Conservation (phyloP, 2,888 invertebrate genomes). For the Caenorhabditis macrosperma region DNA sequence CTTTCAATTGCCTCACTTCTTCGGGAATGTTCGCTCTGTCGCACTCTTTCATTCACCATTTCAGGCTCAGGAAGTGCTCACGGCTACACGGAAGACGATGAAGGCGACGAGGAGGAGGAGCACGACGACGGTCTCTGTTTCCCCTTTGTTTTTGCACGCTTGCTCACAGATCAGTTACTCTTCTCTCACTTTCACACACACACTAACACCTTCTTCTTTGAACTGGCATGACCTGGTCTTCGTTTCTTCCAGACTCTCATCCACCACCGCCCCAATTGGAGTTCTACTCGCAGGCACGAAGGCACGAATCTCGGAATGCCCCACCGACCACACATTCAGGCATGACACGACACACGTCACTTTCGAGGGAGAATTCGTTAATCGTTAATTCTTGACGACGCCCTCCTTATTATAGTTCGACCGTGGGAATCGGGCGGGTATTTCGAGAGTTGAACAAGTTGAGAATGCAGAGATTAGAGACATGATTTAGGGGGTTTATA, state of each 20-base stretch:
- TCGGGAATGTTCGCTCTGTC: background rate
- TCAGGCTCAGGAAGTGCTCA: constrained; percentile 35
- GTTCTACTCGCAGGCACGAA: constrained; percentile 44
- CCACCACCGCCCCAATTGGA: constrained; percentile 27
- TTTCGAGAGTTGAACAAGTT: background rate
- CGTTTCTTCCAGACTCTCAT: background rate
- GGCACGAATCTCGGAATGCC: constrained; percentile 43
- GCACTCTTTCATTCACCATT: constrained; percentile 36
- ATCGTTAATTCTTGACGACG: background rate
- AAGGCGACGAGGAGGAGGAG: constrained; percentile 9
- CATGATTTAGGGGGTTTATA: no score
- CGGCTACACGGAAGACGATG: constrained; percentile 48
- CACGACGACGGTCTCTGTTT: constrained; percentile 16
- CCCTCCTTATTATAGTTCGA: background rate
- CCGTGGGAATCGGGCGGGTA: constrained; percentile 15
- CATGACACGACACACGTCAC: constrained; percentile 36
- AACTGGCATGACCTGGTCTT: background rate
- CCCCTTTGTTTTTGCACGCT: background rate
- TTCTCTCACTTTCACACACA: background rate
- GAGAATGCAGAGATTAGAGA: background rate
- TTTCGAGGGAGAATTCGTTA: constrained; percentile 33
- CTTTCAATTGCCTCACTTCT: background rate
- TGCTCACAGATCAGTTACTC: constrained; percentile 10
- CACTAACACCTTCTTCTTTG: background rate
- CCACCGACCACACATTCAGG: constrained; percentile 49